Evolutionary conservation across 1,140 invertebrate species (phyloP), one percentile per base, ranked within the genome.

Genomic region (Copidosoma floridanum): DNA sequence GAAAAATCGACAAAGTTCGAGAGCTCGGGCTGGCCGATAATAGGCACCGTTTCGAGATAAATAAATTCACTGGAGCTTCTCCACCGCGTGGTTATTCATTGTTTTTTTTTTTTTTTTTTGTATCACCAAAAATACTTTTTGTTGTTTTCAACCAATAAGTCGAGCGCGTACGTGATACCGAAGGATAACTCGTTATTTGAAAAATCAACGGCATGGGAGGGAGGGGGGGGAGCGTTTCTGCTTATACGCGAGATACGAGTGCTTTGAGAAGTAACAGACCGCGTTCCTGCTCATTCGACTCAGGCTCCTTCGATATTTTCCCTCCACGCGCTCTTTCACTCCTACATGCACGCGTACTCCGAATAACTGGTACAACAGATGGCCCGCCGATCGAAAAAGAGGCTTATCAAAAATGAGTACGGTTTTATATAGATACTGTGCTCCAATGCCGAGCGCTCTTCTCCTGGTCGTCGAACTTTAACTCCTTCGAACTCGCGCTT

Each of bases 401-500:
- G 47, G 55, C 74, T 79, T 78, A 74, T 73, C 70, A 64, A 63
- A 51, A 38, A 47, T 53, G 64, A 68, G 66, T 65, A 71, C 73
- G 78, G 77, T 78, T 78, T 77, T 79, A 78, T 75, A 76, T 77
- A n/a, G n/a, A n/a, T n/a, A n/a, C n/a, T n/a, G n/a, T n/a, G 78
- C 76, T 71, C 65, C 65, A 76, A 76, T 74, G 71, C 57, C 57
- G 38, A 59, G 14, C 7, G 38, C 63, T 62, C 57, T 69, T 67
- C 70, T 72, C 66, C 64, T 64, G 69, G 65, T 55, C 65, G 40
- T 61, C 57, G 68, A 71, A 71, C 71, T 44, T 50, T 12, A n/a
- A n/a, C n/a, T n/a, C n/a, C n/a, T n/a, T n/a, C n/a, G n/a, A n/a
- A n/a, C 12, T 24, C 29, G 24, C 29, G n/a, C 26, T 51, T 50